phyloP scores from a whole-genome alignment of 1,140 invertebrate species.

The Planococcus citri region DNA sequence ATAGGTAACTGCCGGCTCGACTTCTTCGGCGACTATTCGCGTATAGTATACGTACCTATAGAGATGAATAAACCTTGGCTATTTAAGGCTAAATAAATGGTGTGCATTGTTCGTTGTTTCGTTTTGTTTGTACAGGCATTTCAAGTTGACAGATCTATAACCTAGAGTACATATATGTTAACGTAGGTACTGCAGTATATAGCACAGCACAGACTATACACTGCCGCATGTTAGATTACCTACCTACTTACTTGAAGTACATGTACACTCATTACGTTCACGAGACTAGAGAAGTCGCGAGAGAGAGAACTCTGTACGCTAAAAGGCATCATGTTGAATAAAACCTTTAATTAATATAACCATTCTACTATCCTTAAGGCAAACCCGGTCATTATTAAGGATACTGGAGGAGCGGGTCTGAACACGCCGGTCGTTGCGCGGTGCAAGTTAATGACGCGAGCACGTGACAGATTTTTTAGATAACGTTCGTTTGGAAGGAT shows the following conservation, averaged over 20 bases:
- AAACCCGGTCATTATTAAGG: not conserved
- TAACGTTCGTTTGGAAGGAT: too few relatives aligned
- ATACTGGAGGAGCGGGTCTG: too few relatives aligned
- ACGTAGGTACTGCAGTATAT: too few relatives aligned
- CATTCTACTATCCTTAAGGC: not conserved
- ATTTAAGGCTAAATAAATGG: not conserved
- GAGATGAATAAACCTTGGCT: not conserved
- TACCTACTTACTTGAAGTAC: not conserved
- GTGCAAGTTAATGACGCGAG: not conserved
- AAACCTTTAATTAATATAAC: not conserved
- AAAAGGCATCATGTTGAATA: not conserved
- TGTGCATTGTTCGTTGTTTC: not conserved
- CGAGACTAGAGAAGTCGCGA: too few relatives aligned
- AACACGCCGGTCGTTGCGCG: not conserved
- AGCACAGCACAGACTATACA: too few relatives aligned
- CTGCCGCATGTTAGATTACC: not conserved
- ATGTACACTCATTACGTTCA: not conserved
- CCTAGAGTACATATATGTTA: too few relatives aligned
- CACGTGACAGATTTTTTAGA: not conserved
- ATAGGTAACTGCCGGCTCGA: too few relatives aligned
- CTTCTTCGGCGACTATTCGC: not conserved
- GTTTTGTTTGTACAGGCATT: not conserved
- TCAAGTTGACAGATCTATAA: conserved; percentile 7
- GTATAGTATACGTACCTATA: not conserved
- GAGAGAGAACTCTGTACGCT: too few relatives aligned